Evolutionary conservation across 1,140 invertebrate species (phyloP).

Genomic region (Drosophila sechellia): DNA sequence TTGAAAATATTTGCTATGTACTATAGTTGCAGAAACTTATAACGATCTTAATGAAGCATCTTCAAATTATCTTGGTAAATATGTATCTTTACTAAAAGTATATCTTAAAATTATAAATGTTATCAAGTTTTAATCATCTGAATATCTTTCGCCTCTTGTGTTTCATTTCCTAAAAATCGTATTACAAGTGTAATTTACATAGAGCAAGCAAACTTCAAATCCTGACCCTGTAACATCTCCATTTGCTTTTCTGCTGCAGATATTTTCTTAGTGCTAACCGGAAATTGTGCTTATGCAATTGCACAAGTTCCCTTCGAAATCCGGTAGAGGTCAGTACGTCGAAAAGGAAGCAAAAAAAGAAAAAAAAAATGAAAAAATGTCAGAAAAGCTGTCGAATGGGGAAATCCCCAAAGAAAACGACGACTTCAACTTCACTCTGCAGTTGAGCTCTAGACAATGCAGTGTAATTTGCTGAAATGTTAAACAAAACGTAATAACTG

Average conservation of each 20-base stretch:
- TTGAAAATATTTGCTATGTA: too few species aligned
- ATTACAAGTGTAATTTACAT: neutral
- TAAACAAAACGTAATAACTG: constrained; percentile 76
- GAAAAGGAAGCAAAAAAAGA: constrained; percentile 25
- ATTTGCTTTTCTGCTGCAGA: constrained; percentile 28
- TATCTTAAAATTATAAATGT: too few species aligned
- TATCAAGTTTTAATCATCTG: too few species aligned
- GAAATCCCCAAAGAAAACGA: constrained; percentile 14
- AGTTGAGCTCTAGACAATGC: constrained; percentile 61
- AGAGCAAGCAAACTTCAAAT: constrained; percentile 12
- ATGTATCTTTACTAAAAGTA: too few species aligned
- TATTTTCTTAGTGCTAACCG: constrained; percentile 61
- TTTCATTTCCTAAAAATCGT: neutral
- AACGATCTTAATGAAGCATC: neutral
- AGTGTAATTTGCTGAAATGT: constrained; percentile 74
- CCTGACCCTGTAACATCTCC: neutral
- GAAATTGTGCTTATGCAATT: constrained; percentile 77
- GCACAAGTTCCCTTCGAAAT: constrained; percentile 47
- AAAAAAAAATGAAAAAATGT: constrained; percentile 29
- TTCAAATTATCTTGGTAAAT: neutral
- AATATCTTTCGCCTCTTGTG: too few species aligned
- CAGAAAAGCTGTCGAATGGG: constrained; percentile 28
- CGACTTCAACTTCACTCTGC: constrained; percentile 31
- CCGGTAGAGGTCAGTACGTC: constrained; percentile 40
- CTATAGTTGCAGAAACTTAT: neutral